Evolutionary conservation across 2,888 invertebrate species (phyloP).

Genomic region (Papilio elwesi): DNA sequence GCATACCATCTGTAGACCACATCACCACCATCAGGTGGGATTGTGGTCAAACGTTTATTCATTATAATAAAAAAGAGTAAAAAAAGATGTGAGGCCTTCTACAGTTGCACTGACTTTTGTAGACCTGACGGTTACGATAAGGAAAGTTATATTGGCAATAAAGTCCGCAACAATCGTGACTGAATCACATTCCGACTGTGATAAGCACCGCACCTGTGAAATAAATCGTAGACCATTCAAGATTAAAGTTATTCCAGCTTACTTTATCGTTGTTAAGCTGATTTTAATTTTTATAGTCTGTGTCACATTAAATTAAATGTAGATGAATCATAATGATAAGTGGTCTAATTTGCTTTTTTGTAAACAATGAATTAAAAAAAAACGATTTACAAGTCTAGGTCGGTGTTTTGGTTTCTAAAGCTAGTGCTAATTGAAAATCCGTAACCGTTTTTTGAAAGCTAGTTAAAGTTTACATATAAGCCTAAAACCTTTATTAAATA

Average conservation of each 20-base stretch:
- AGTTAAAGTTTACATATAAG: no score
- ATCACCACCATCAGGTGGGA: no score
- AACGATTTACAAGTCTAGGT: no score
- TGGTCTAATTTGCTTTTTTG: not conserved
- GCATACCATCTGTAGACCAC: no score
- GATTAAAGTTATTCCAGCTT: not conserved
- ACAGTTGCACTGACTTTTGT: not conserved
- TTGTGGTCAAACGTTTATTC: no score
- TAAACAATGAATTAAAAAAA: no score
- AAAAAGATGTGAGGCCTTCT: no score
- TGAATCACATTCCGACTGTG: conserved; percentile 6
- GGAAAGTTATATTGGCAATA: not conserved
- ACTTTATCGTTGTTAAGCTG: not conserved
- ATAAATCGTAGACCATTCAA: conserved; percentile 1
- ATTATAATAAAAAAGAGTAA: no score
- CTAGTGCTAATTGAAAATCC: no score
- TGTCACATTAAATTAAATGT: not conserved
- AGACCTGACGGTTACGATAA: not conserved
- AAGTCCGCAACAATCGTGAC: conserved; percentile 10
- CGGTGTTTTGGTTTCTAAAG: no score
- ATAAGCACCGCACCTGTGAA: conserved; percentile 1
- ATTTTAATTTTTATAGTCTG: not conserved
- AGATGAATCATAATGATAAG: not conserved
- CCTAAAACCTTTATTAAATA: no score
- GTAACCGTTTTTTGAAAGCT: no score